phyloP scores from a whole-genome alignment of 2,113 vertebrate species.

The Phylloscopus trochilus region DNA sequence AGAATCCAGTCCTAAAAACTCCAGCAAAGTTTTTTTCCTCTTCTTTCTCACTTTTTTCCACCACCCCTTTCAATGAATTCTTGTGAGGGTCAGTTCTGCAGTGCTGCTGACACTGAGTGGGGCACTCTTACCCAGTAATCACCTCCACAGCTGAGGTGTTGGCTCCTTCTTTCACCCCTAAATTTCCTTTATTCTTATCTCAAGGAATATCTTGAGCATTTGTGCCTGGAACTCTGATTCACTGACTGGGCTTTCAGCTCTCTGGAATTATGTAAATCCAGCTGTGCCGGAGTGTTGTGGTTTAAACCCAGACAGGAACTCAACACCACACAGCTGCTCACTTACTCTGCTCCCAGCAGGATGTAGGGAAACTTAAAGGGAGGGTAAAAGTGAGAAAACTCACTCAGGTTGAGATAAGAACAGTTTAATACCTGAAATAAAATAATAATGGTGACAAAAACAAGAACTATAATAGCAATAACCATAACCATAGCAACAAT shows the following conservation, averaged over 20 bases:
- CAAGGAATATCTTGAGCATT: accelerated
- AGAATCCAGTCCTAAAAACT: neutral
- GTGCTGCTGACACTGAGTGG: neutral
- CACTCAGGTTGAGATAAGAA: neutral
- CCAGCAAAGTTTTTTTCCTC: neutral
- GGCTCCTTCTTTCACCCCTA: neutral
- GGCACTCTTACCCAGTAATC: neutral
- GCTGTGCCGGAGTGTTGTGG: neutral
- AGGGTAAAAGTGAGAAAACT: neutral
- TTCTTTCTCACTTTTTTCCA: neutral
- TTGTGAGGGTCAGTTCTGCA: neutral
- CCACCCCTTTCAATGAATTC: neutral
- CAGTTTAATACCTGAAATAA: neutral
- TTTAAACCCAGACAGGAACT: neutral
- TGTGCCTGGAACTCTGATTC: neutral
- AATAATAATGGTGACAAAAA: neutral
- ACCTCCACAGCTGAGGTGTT: neutral
- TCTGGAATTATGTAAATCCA: neutral
- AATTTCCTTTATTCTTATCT: neutral
- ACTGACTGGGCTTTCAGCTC: neutral
- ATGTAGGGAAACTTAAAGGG: neutral
- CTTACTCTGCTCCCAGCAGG: neutral
- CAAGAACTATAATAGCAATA: neutral
- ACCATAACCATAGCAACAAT: neutral
- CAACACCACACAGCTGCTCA: neutral